phyloP scores from a whole-genome alignment of 2,888 invertebrate species.

The Morpho helenor region DNA sequence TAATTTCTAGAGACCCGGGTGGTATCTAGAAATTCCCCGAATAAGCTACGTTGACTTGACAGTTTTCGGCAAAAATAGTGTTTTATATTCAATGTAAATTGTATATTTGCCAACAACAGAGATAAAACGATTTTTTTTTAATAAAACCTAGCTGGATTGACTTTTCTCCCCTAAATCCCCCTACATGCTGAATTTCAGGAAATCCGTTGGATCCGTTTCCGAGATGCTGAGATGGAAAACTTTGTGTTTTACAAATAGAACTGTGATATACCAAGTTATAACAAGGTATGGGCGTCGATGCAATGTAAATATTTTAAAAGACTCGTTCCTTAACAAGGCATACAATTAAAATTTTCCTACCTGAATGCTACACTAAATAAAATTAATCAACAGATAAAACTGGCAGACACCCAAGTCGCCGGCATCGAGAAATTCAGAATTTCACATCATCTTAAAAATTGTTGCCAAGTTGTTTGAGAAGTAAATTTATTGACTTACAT shows the following conservation, averaged over 20 bases:
- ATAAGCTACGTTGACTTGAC: no score
- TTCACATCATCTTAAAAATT: constrained; percentile 18
- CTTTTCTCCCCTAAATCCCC: no score
- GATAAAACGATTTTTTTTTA: no score
- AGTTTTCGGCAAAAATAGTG: no score
- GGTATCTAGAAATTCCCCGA: no score
- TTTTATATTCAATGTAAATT: no score
- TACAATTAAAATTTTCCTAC: constrained; percentile 23
- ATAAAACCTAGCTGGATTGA: no score
- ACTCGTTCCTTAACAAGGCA: constrained; percentile 23
- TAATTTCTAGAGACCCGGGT: no score
- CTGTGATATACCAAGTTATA: neutral
- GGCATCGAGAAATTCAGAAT: constrained; percentile 14
- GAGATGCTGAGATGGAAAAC: neutral
- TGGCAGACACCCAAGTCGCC: constrained; percentile 22
- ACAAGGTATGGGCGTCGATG: constrained; percentile 1
- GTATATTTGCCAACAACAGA: no score
- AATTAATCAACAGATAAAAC: constrained; percentile 26
- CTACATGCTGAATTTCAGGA: no score
- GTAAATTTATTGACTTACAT: constrained; percentile 12
- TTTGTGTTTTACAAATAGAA: neutral
- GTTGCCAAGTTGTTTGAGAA: constrained; percentile 19
- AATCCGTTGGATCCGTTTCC: no score
- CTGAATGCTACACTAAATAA: constrained; percentile 26
- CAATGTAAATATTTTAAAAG: constrained; percentile 13